Base-by-base conservation (phyloP, 2,888 invertebrate species). In the Drosophila atroscutellata region DNA sequence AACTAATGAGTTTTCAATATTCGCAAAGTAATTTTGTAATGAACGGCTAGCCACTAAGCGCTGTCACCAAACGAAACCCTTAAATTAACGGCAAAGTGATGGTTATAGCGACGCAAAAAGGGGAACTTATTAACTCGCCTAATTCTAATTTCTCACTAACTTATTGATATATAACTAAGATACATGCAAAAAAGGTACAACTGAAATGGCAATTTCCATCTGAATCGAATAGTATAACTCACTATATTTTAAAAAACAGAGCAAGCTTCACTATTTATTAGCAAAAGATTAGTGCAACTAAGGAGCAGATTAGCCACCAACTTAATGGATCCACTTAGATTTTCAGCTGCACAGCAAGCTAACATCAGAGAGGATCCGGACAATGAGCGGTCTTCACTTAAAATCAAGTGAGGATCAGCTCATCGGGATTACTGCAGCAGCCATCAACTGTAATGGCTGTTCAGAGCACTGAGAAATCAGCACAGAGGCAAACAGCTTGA, bases 1-100 rank as follows among this genome's bases (percentile, higher is more conserved):
- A 66, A 42, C 66, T 87, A 86, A 86, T 86, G 85, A 72, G 68
- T 87, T 87, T 87, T 71, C 87, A 77, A 85, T 85, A 78, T 75
- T 72, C 74, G 73, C 70, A 39, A 42, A 74, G 76, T 61, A 87
- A 85, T 84, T 66, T 71, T 74, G 75, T 86, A 86, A 84, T 85
- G 66, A 72, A 77, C 39, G 57, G 37, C 54, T 34, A 15, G 20
- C 57, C 36, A 24, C 49, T 20, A 42, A 56, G 36, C 42, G 18
- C 60, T 45, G 26, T 42, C 34, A 32, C 30, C 55, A 20, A n/a
- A 30, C 49, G 15, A 24, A 24, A 32, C 51, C 34, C 55, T 37
- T 13, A 18, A 28, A 28, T 18, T 30, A 15, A 11, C n/a, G 26
- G 18, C 37, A 37, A 55, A n/a, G 13, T 26, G 0, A 37, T n/a